Evolutionary conservation across 2,888 invertebrate species (phyloP), one percentile per base, ranked within the genome.

Genomic region (Ormia ochracea): DNA sequence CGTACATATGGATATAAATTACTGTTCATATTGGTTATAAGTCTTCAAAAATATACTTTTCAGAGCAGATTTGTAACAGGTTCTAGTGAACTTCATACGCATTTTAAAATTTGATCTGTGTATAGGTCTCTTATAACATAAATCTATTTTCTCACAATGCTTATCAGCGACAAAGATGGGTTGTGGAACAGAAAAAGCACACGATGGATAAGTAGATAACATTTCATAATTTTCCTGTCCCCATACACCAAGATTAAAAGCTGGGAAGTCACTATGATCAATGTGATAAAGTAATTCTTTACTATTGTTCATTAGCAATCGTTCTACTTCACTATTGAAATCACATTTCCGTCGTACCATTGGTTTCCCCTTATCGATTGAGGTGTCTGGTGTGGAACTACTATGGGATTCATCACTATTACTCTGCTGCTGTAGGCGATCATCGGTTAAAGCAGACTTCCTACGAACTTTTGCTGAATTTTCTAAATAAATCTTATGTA

Each of bases 71-170:
- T 78, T 63, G 68, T 84, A 86, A 0, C 43, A 10, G 0, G 75
- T 33, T 4, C 78, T 81, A 6, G 78, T 41, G 5, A 4, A 9
- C 6, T 43, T 68, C 4, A 85, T 19, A 0, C 81, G 75, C 0
- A 4, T 54, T 6, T 58, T 65, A 43, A 84, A 84, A 1, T 7
- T 7, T 0, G 68, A 65, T 12, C 80, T 36, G 0, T 72, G 81
- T 28, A 79, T 75, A 10, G 84, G 77, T 4, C 86, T 82, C 19
- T 77, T 81, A 50, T 82, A 82, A 23, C 85, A 86, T 4, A 84
- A 61, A 61, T 87, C 87, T 0, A 83, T 63, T 33, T 78, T 61
- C 26, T 83, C 77, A 4, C 73, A 58, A 4, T 59, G 70, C 1
- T 69, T 74, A 0, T 80, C 50, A 0, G 84, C 81, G 1, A 84